phyloP scores from a whole-genome alignment of 2,797 vertebrate species.

The Falco columbarius region DNA sequence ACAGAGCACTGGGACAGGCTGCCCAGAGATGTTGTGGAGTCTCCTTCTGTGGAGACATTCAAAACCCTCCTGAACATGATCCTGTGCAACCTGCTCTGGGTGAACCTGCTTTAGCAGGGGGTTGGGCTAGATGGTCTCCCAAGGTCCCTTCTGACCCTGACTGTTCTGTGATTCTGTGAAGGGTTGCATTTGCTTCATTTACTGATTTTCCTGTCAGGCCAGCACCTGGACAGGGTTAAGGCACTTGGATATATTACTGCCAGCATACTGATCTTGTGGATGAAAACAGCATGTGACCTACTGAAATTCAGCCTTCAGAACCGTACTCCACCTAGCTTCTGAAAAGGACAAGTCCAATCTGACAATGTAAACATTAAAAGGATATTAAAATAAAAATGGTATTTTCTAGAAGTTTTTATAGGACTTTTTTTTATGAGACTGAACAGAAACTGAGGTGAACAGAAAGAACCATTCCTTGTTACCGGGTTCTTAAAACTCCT shows the following conservation, averaged over 20 bases:
- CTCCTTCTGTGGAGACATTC: too few relatives aligned
- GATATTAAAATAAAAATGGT: too few relatives aligned
- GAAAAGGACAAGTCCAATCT: not conserved
- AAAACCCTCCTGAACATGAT: too few relatives aligned
- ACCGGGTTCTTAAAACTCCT: not conserved
- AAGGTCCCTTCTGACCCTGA: too few relatives aligned
- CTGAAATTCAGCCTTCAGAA: not conserved
- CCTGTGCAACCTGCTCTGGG: too few relatives aligned
- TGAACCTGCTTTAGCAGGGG: too few relatives aligned
- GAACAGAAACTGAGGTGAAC: not conserved
- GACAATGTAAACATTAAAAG: not conserved
- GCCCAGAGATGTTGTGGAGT: too few relatives aligned
- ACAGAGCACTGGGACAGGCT: too few relatives aligned
- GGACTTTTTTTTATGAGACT: not conserved
- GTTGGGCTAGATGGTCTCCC: too few relatives aligned
- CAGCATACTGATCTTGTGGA: not conserved
- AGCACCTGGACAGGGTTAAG: not conserved
- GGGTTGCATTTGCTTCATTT: not conserved
- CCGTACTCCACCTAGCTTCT: not conserved
- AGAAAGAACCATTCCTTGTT: not conserved
- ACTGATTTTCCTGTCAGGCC: not conserved
- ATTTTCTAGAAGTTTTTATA: not conserved
- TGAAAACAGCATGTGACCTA: fast-evolving
- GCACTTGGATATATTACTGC: not conserved
- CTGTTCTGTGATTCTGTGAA: not conserved